phyloP scores from a whole-genome alignment of 2,113 vertebrate species.

The Urocolius indicus region DNA sequence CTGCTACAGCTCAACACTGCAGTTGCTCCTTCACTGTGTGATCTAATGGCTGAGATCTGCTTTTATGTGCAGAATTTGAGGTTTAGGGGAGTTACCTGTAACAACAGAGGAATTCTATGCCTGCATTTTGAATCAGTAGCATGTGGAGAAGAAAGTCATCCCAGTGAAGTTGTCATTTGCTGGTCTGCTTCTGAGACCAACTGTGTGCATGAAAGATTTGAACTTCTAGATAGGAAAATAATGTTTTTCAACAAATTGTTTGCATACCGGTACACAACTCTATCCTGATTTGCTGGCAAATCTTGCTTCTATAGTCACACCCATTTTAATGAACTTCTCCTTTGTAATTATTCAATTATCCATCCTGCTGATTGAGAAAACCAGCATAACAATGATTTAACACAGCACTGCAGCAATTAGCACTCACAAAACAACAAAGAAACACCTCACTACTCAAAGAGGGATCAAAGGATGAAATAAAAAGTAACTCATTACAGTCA shows the following conservation, averaged over 20 bases:
- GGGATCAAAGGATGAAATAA: slow-evolving; percentile 44
- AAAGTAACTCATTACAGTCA: slow-evolving; percentile 8
- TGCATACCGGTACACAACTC: neutral
- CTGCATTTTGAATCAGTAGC: neutral
- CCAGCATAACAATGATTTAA: slow-evolving; percentile 1
- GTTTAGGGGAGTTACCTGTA: neutral
- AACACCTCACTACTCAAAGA: slow-evolving; percentile 25
- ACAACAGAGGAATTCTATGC: neutral
- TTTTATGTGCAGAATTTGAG: neutral
- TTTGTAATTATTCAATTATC: slow-evolving; percentile 43
- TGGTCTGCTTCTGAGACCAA: neutral
- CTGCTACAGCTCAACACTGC: neutral
- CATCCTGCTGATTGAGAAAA: slow-evolving; percentile 26
- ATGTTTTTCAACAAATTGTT: neutral
- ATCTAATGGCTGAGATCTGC: neutral
- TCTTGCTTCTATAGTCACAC: neutral
- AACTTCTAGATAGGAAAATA: neutral
- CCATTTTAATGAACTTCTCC: neutral
- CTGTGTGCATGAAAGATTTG: neutral
- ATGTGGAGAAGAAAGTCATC: neutral
- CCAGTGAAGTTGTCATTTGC: neutral
- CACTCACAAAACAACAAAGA: slow-evolving; percentile 33
- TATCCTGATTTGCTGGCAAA: neutral
- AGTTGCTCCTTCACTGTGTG: neutral
- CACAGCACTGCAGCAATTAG: slow-evolving; percentile 33